Evolutionary conservation across 2,888 invertebrate genomes (phyloP), one percentile per base, ranked within the genome.

Genomic region (Troilus luridus): DNA sequence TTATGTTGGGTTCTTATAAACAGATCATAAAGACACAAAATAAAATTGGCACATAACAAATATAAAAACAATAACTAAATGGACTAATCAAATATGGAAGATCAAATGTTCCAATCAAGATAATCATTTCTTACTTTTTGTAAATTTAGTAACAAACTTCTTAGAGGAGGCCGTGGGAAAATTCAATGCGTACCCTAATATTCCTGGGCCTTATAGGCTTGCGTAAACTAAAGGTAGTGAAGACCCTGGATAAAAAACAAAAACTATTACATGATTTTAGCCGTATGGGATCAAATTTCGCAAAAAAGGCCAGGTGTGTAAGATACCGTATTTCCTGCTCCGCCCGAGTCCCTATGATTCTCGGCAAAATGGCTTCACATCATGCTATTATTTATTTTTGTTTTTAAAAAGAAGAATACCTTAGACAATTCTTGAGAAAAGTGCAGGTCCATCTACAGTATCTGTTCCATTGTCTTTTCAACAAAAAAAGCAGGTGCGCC

Each of bases 381-480:
- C 1, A 67, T 41, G 14, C 9, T 10, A 5, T 10, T n/a, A 24
- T 67, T 8, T 24, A 14, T 72, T 11, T 72, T 3, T 77, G 8
- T 17, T 41, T 77, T 77, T 41, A 11, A 41, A 41, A 3, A 11
- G 41, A 41, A 77, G 7, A 77, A 17, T 41, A 41, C 27, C 7
- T 41, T 0, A 77, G 17, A 7, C 41, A 8, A 77, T 19, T 41
- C 27, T 77, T 0, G 19, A 77, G 19, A 17, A 77, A 77, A 41
- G 17, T 17, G 7, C 41, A 41, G 41, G 72, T 77, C 41, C 27
- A 77, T 77, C 41, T 27, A 17, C 5, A 77, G 72, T 27, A 77
- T 77, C 72, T 77, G 72, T 17, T 77, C 72, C 72, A 77, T 77
- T 77, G 72, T 77, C 72, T 77, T 41, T 77, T 10, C 10, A 77